Evolutionary conservation across 2,888 invertebrate species (phyloP), one percentile per base, ranked within the genome.

Genomic region (Napeogenes inachia): DNA sequence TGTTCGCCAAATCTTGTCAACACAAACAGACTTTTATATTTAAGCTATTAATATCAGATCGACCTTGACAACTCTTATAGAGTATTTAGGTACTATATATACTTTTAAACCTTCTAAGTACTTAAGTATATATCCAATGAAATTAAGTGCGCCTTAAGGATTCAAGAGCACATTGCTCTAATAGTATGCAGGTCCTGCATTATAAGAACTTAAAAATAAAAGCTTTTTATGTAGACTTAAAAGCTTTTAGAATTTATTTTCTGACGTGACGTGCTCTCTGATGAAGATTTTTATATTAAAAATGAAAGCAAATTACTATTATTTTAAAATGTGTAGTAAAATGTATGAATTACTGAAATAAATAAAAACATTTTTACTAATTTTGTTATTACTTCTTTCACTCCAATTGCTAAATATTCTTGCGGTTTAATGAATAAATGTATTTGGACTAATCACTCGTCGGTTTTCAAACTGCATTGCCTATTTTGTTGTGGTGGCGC

Each of bases 221-320:
- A 30, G 50, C 30, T 50, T 30, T 30, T 30, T 50, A 50, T 50
- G 21, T 50, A 30, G 30, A 50, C n/a, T 50, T 50, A 50, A 50
- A 50, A 50, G 50, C 50, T 30, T 30, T 10, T 30, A 50, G 50
- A 30, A 30, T 30, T 8, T 50, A 21, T 47, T 8, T 21, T 21
- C 8, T 13, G 47, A 6, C 50, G 30, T 30, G 30, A 50, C 12
- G 50, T 30, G 50, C 21, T 30, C 38, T 38, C 12, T 42, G 42
- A 42, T 42, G 42, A 10, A 42, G 42, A 3, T 42, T 42, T 21
- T 42, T 12, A 42, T 42, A 10, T 42, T 8, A 42, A 10, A 42
- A 2, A 42, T 42, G 8, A 10, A 42, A 42, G 42, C 12, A 42
- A 42, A 10, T 4, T 3, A 10, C 10, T 42, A 42, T 42, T 42